Evolutionary conservation across 2,797 vertebrate species (phyloP).

Genomic region (Molossus alvarezi): DNA sequence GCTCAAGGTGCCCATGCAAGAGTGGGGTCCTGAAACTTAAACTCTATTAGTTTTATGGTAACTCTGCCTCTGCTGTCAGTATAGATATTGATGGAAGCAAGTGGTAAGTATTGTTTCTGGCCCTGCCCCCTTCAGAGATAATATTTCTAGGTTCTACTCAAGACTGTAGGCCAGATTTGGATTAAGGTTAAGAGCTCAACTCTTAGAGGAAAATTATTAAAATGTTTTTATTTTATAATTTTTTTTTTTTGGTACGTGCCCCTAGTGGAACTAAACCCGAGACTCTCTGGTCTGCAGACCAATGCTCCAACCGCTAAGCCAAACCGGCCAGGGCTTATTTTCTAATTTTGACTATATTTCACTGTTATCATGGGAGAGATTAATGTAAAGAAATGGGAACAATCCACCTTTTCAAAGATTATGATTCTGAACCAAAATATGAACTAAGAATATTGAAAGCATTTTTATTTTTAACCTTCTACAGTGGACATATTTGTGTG

Average conservation of each 20-base stretch:
- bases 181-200: not conserved
- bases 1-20: not conserved
- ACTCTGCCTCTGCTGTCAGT: not conserved
- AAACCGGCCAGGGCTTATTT: not conserved
- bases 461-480: constrained; percentile 7
- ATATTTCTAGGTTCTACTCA: constrained; percentile 31
- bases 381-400: not conserved
- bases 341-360: not conserved
- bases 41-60: not conserved
- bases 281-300: too few species aligned
- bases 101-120: not conserved
- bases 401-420: not conserved
- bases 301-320: too few species aligned
- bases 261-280: too few species aligned
- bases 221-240: constrained; percentile 32
- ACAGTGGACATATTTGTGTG: not conserved
- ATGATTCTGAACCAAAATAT: constrained; percentile 7
- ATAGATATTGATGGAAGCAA: not conserved
- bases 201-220: not conserved
- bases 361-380: constrained; percentile 1
- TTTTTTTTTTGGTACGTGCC: not conserved
- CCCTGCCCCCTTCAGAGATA: not conserved
- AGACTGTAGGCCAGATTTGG: not conserved
- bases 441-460: not conserved
- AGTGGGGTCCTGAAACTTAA: not conserved